A percentile compares a stretch with the other conserved stretches of the same genome.
Evolutionary conservation across 2,113 vertebrate species (phyloP).

Genomic region (Budorcas taxicolor): DNA sequence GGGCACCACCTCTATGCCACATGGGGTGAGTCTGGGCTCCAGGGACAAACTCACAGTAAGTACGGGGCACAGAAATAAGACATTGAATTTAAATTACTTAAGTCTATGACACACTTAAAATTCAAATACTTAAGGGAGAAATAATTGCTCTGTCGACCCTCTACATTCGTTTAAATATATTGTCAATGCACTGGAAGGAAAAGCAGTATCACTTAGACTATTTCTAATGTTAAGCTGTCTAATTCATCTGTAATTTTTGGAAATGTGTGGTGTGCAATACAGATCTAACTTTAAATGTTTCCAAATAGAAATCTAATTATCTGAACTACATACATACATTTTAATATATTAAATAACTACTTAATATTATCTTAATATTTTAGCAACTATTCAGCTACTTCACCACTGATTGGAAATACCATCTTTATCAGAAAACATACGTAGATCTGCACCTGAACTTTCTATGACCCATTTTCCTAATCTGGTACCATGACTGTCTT

Average conservation of each 20-base stretch:
- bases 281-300: neutral
- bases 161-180: neutral
- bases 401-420: neutral
- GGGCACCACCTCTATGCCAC: neutral
- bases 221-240: neutral
- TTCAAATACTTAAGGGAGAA: neutral
- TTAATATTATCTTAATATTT: neutral
- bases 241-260: neutral
- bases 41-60: neutral
- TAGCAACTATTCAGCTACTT: neutral
- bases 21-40: neutral
- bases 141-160: neutral
- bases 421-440: neutral
- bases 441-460: neutral
- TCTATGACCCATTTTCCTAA: neutral
- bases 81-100: neutral
- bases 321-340: neutral
- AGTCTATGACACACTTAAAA: neutral
- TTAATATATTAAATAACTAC: neutral
- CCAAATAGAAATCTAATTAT: neutral
- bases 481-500: neutral
- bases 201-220: neutral
- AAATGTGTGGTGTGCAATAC: neutral
- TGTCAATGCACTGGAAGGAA: neutral
- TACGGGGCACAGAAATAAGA: neutral